Evolutionary conservation across 2,113 vertebrate genomes (phyloP), one percentile per base, ranked within the genome.

Genomic region (Sander lucioperca): DNA sequence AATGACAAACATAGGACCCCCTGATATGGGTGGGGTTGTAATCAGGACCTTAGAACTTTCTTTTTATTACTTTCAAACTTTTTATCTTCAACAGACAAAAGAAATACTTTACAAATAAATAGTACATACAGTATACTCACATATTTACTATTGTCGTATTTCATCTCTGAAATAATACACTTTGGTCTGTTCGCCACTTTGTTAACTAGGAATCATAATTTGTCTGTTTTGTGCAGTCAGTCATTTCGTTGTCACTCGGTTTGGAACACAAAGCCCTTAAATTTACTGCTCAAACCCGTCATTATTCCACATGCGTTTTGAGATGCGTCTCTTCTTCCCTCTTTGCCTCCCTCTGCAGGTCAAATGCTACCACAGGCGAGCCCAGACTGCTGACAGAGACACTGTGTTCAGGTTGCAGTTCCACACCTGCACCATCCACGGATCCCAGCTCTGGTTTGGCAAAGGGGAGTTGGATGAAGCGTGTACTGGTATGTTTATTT

Each of bases 351-450:
- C 86, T 70, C 77, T 89, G 68, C 93, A 98, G 97, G 97, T 98
- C 74, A 98, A 97, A 64, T 98, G 97, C 87, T 98, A 98, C 88
- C 97, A 97, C 91, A 95, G 96, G 36, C 89, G 86, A 6, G 93
- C 93, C 77, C 94, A 94, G 71, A 92, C 89, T 16, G 90, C 96
- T 0, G 96, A 97, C 90, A 95, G 97, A 74, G 96, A 96, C 82
- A 95, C 95, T 0, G 95, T 98, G 69, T 98, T 98, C 94, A 92
- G 96, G 56, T 92, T 97, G 59, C 97, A 98, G 95, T 98, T 97
- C 91, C 97, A 98, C 93, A 98, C 97, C 0, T 98, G 97, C 77
- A 97, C 97, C 80, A 94, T 98, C 84, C 97, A 97, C 10, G 96
- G 96, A 57, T 84, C 96, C 45, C 96, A 96, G 88, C 96, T 98